phyloP scores from a whole-genome alignment of 2,888 invertebrate genomes.

The Ctenicera cuprea region DNA sequence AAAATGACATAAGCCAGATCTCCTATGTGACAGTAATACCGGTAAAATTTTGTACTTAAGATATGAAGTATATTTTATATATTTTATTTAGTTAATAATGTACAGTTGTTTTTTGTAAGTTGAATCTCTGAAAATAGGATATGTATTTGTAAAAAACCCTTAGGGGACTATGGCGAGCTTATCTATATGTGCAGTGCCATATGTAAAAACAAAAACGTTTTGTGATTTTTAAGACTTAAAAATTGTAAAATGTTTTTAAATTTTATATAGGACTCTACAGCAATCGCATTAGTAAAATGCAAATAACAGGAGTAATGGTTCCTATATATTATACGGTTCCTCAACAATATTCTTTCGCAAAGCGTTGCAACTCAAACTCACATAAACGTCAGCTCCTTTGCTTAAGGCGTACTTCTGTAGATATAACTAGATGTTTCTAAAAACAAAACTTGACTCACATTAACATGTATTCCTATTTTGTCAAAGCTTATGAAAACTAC shows the following conservation, averaged over 20 bases:
- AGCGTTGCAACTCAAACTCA: conserved; percentile 10
- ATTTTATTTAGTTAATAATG: conserved; percentile 61
- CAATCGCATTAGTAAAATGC: conserved; percentile 69
- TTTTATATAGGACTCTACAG: conserved; percentile 66
- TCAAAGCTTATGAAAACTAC: conserved; percentile 34
- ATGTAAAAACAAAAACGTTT: conserved; percentile 60
- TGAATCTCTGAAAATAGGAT: conserved; percentile 56
- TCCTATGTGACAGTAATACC: conserved; percentile 63
- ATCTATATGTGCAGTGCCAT: conserved; percentile 69
- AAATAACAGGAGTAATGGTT: conserved; percentile 71
- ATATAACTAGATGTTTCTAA: conserved; percentile 4
- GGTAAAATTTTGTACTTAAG: conserved; percentile 67
- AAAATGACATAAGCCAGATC: conserved; percentile 59
- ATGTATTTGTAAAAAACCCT: conserved; percentile 60
- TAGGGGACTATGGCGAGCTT: conserved; percentile 67
- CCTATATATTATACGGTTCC: conserved; percentile 71
- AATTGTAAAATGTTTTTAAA: conserved; percentile 54
- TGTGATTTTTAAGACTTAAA: conserved; percentile 53
- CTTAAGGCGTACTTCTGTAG: conserved; percentile 41
- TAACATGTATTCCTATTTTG: conserved; percentile 35
- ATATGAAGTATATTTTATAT: conserved; percentile 55
- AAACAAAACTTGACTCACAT: conserved; percentile 17
- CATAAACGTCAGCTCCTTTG: conserved; percentile 11
- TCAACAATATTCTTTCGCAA: conserved; percentile 68
- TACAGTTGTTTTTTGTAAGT: conserved; percentile 66